phyloP scores from a whole-genome alignment of 1,140 invertebrate species.

The Elymnias hypermnestra region DNA sequence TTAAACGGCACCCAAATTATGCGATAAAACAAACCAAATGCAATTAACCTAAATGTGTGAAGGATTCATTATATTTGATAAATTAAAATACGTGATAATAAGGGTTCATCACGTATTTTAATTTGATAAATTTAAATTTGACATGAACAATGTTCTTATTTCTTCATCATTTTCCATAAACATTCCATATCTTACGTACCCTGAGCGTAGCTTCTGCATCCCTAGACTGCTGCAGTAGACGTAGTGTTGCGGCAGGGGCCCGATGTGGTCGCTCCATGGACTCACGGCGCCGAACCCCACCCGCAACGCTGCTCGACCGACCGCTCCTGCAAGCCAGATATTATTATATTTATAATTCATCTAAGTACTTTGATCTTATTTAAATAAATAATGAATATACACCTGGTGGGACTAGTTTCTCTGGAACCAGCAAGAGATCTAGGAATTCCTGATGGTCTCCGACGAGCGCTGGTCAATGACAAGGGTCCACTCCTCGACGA shows the following conservation, averaged over 20 bases:
- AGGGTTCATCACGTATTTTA: too few species aligned
- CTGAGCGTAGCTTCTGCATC: slow-evolving; percentile 86
- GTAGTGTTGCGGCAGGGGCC: slow-evolving; percentile 79
- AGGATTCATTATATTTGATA: too few species aligned
- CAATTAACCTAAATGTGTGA: too few species aligned
- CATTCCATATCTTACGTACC: slow-evolving; percentile 30
- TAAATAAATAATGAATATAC: too few species aligned
- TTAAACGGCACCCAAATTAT: too few species aligned
- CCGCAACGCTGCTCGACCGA: slow-evolving; percentile 47
- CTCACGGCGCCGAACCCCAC: slow-evolving; percentile 39
- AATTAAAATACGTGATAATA: too few species aligned
- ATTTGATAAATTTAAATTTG: too few species aligned
- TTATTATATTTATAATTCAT: too few species aligned
- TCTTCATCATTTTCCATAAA: neutral
- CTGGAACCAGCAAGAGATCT: slow-evolving; percentile 81
- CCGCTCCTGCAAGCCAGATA: slow-evolving; percentile 34
- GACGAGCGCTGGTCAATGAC: slow-evolving; percentile 58
- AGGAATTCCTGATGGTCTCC: slow-evolving; percentile 83
- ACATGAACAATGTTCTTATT: neutral
- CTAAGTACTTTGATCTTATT: too few species aligned
- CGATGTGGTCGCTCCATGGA: slow-evolving; percentile 69
- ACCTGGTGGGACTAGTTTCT: slow-evolving; percentile 80
- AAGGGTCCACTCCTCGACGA: slow-evolving; percentile 82
- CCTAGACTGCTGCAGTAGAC: slow-evolving; percentile 90
- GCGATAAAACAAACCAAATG: too few species aligned